These are phyloP conservation scores for Mobula birostris DNA, from an alignment of 2,113 vertebrate species.

Conservation along the genomic window DNA sequence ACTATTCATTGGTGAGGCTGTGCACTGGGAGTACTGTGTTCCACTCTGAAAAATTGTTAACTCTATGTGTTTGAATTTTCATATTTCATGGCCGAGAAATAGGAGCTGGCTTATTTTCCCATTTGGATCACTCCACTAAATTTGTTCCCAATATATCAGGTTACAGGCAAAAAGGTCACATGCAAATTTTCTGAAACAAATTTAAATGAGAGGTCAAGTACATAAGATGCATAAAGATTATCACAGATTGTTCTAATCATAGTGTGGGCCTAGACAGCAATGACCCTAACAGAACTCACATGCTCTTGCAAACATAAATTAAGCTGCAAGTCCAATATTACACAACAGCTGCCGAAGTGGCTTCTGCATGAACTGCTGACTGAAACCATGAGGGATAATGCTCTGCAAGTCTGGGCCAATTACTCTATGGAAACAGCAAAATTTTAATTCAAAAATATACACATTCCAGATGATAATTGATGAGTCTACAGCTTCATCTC, in stretches of 20 bases:
- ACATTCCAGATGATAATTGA: neutral
- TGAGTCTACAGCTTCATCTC: too few relatives aligned
- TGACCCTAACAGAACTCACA: too few relatives aligned
- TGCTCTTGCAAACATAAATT: neutral
- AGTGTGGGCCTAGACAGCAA: neutral
- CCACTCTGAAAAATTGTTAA: too few relatives aligned
- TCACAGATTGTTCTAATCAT: neutral
- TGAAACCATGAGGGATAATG: neutral
- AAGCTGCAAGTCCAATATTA: neutral
- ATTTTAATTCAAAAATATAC: neutral
- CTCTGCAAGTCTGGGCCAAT: neutral
- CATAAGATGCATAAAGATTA: neutral
- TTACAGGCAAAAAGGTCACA: neutral
- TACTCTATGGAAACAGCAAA: neutral
- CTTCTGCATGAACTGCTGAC: neutral
- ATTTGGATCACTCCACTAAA: neutral
- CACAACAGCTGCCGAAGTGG: neutral
- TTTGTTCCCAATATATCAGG: neutral
- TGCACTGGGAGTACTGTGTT: too few relatives aligned
- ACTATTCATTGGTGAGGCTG: too few relatives aligned
- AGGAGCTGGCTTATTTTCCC: neutral
- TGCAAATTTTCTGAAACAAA: neutral
- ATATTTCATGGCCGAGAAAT: too few relatives aligned
- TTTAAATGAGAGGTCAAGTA: neutral
- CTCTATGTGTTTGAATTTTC: too few relatives aligned